Evolutionary conservation across 1,140 invertebrate species (phyloP).

Genomic region (Neodiprion fabricii): DNA sequence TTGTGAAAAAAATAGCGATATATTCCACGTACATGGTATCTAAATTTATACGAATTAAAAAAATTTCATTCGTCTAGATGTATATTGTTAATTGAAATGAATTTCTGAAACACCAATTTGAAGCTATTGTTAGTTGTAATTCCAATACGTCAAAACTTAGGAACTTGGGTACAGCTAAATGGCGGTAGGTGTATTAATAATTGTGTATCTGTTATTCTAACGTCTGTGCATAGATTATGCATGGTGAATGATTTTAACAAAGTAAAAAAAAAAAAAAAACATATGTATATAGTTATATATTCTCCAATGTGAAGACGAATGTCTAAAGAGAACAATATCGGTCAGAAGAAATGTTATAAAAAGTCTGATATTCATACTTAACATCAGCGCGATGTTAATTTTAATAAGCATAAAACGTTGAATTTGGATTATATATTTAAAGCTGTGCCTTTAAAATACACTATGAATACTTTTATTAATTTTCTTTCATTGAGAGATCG

Average conservation of each 20-base stretch:
- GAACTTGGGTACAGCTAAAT: not conserved
- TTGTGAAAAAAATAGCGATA: not conserved
- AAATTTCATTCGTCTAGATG: too few relatives aligned
- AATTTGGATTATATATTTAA: not conserved
- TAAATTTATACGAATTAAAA: not conserved
- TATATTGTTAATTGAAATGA: not conserved
- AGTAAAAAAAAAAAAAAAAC: too few relatives aligned
- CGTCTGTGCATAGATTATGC: not conserved
- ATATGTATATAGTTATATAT: too few relatives aligned
- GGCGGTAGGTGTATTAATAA: not conserved
- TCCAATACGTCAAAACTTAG: not conserved
- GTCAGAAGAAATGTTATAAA: too few relatives aligned
- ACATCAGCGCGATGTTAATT: not conserved
- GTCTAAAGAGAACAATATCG: not conserved
- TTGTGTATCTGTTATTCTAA: not conserved
- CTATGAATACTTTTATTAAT: not conserved
- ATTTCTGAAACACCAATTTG: not conserved
- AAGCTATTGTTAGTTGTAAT: not conserved
- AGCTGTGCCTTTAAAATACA: constrained; percentile 1
- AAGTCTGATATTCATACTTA: not conserved
- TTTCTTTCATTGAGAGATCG: too few relatives aligned
- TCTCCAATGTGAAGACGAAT: not conserved
- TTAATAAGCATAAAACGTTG: not conserved
- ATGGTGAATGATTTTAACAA: too few relatives aligned
- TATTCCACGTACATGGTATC: not conserved